Evolutionary conservation across 1,140 invertebrate genomes (phyloP), one percentile per base, ranked within the genome.

Genomic region (Ooceraea biroi): DNA sequence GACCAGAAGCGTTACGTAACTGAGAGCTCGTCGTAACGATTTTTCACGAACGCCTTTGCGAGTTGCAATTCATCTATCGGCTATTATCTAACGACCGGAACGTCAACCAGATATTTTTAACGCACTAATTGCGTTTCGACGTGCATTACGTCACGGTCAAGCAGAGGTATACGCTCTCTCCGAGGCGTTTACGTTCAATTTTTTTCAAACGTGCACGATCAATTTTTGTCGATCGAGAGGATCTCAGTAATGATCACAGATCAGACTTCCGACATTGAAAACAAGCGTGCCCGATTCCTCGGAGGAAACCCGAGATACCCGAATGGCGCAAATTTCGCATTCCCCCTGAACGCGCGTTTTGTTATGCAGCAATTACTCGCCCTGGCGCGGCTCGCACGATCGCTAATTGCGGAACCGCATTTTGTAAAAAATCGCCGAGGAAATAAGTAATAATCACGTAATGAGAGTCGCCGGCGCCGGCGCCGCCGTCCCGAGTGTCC

Each of bases 371-470:
- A 65, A 48, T 76, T 65, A 77, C n/a, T 65, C 44, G 36, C 30
- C 65, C 14, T 30, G 10, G 3, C 44, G 25, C n/a, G 41, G 14
- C n/a, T n/a, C n/a, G 30, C 14, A 46, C 12, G 27, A 30, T 69
- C 25, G 19, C 5, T 55, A 57, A 76, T 86, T 72, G 72, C 82
- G 74, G 82, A 87, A 85, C 19, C 50, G 36, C 63, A 57, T 68
- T 82, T 87, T 85, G 74, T 82, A 60, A 80, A 74, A 50, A 68
- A 82, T 85, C 72, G 58, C 46, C 76, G 41, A 48, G 65, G 52
- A 72, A 73, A 71, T 66, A 60, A 71, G 30, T 83, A 66, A 61
- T 80, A 84, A 65, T 88, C 83, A 66, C 78, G 78, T 83, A 50
- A 89, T 66, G n/a, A n/a, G 58, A 66, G 27, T 52, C 69, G 22